Base-by-base conservation (phyloP, 2,888 invertebrate genomes). In the Sphecodes monilicornis region DNA sequence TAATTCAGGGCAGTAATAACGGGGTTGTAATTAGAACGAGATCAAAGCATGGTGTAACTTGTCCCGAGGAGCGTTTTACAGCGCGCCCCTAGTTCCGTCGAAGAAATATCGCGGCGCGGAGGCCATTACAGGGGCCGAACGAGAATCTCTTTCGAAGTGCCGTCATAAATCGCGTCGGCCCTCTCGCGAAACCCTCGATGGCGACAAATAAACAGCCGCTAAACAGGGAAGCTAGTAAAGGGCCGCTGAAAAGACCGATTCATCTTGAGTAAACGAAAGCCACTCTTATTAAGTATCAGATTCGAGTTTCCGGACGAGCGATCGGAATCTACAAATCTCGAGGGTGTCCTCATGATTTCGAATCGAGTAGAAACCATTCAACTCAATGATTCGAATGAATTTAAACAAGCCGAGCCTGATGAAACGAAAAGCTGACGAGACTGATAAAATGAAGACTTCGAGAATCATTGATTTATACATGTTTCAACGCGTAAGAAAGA, bases 141-240 rank as follows among this genome's bases (percentile, higher is more conserved):
- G 70, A 75, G 75, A 43, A 72, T 75, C 54, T 22, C 76, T 68
- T 82, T 76, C 22, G n/a, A 72, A 83, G 76, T 57, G 78, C 68
- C 73, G 79, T 87, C 83, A 72, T 82, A 86, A 83, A 86, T 77
- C 78, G 66, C 73, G 78, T 75, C 66, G 78, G 83, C 81, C 84
- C 84, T 82, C 86, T 82, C 86, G 80, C 77, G 60, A 86, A 85
- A 84, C 84, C 85, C 88, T 86, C 88, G 86, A 71, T 81, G 82
- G 82, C 85, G 90, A 89, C 89, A 90, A 92, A 92, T 91, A 92
- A 90, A 90, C 89, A 90, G 88, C 77, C 85, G 86, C 85, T 81
- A 84, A 85, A 82, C 86, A 85, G 86, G 85, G 87, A 85, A 60
- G 60, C 87, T 77, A 66, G 75, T 50, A 39, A 57, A 76, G 66